phyloP scores from a whole-genome alignment of 1,140 invertebrate genomes.

The Pseudomyrmex dendroicus region DNA sequence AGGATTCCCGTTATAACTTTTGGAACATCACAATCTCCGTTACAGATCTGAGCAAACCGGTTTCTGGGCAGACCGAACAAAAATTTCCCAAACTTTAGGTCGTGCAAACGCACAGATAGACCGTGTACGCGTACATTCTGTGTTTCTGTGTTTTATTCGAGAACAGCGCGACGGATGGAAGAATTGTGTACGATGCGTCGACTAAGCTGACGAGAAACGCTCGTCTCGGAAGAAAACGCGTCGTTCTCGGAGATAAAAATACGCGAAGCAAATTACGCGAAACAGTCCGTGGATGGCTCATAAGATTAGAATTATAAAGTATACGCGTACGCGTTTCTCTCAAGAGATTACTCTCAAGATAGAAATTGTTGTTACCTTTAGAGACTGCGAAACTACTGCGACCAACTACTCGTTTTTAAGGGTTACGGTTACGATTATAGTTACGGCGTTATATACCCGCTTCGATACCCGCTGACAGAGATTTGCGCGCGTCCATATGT shows the following conservation, averaged over 20 bases:
- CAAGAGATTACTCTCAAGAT: not conserved
- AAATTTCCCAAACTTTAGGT: slow-evolving; percentile 70
- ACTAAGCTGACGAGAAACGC: not conserved
- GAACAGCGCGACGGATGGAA: slow-evolving; percentile 46
- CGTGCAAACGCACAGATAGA: not conserved
- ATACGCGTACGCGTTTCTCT: too few relatives aligned
- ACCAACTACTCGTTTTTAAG: slow-evolving; percentile 31
- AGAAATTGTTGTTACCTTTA: slow-evolving; percentile 59
- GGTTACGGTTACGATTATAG: slow-evolving; percentile 21
- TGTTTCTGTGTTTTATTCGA: slow-evolving; percentile 33
- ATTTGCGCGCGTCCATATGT: slow-evolving; percentile 23
- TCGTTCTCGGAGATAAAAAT: not conserved
- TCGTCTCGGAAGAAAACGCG: not conserved
- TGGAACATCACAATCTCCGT: slow-evolving; percentile 59
- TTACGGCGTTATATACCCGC: slow-evolving; percentile 9
- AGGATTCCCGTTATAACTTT: slow-evolving; percentile 65
- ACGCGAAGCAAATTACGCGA: not conserved
- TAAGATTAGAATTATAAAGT: not conserved
- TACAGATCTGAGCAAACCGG: slow-evolving; percentile 68
- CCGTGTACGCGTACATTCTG: not conserved
- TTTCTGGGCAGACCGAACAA: slow-evolving; percentile 12
- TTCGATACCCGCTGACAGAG: not conserved
- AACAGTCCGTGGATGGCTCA: not conserved
- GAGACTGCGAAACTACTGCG: slow-evolving; percentile 50
- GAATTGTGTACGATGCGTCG: not conserved